Evolutionary conservation across 2,113 vertebrate genomes (phyloP).

Genomic region (Todiramphus saurophagus): DNA sequence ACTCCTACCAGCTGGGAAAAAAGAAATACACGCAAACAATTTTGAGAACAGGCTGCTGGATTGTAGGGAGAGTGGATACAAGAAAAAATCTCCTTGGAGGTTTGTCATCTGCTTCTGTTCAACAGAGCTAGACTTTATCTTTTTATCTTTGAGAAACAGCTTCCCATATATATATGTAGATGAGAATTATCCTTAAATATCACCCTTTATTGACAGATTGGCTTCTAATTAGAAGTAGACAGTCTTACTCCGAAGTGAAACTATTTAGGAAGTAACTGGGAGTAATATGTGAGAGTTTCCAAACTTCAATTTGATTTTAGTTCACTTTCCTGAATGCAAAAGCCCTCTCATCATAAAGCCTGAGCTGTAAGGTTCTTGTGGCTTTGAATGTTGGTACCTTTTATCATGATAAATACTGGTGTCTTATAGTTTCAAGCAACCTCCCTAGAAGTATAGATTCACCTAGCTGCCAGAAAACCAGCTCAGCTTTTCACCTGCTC

Average conservation of each 20-base stretch:
- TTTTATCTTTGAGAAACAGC: neutral
- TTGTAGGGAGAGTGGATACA: neutral
- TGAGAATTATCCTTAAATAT: neutral
- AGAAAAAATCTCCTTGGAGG: neutral
- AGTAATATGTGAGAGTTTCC: neutral
- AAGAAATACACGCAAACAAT: neutral
- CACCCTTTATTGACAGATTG: neutral
- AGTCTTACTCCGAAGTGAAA: neutral
- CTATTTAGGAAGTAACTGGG: neutral
- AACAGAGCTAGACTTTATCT: neutral
- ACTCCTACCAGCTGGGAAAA: neutral
- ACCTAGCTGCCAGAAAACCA: neutral
- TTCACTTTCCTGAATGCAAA: neutral
- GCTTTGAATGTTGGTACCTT: neutral
- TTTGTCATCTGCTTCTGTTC: neutral
- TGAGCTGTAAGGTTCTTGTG: neutral
- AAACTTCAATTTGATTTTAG: neutral
- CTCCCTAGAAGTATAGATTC: neutral
- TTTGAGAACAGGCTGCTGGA: neutral
- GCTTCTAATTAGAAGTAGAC: neutral
- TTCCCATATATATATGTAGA: neutral
- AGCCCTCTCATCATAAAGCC: neutral
- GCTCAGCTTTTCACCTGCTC: neutral
- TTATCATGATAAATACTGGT: neutral
- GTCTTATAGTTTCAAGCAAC: neutral